Conservation (phyloP, 2,888 invertebrate species). For the Pycnomerus fuliginosus region DNA sequence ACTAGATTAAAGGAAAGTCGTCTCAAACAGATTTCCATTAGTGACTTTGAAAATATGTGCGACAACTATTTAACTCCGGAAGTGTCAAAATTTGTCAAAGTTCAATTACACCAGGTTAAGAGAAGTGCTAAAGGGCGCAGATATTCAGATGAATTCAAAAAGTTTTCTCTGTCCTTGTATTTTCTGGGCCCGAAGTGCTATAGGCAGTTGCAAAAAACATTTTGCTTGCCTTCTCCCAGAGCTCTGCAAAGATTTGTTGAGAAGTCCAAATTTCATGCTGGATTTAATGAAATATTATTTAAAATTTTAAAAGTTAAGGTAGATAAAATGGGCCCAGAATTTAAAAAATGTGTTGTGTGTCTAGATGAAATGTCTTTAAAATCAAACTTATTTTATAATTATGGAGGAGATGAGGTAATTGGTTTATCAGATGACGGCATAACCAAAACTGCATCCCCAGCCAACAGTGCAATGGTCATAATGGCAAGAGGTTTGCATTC, state of each 20-base stretch:
- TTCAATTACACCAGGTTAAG: constrained; percentile 5
- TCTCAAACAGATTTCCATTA: too few species aligned
- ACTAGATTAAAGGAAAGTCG: too few species aligned
- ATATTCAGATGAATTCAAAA: constrained; percentile 18
- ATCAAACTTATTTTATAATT: constrained; percentile 17
- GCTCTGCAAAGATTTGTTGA: constrained; percentile 6
- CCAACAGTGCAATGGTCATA: constrained; percentile 4
- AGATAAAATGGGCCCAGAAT: constrained; percentile 5
- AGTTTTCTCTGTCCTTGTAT: constrained; percentile 7
- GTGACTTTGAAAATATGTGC: too few species aligned
- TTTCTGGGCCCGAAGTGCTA: constrained; percentile 7
- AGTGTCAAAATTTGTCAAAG: constrained; percentile 6
- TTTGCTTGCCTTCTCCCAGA: constrained; percentile 4
- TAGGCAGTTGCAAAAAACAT: constrained; percentile 4
- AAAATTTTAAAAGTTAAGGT: constrained; percentile 7
- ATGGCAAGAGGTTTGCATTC: constrained; percentile 17
- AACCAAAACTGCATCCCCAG: constrained; percentile 6
- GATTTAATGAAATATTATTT: constrained; percentile 9
- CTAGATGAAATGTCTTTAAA: constrained; percentile 21
- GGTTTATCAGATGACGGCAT: constrained; percentile 15
- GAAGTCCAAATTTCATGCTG: too few species aligned
- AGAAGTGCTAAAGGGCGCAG: constrained; percentile 7
- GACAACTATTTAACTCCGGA: constrained; percentile 1
- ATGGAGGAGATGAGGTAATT: constrained; percentile 16
- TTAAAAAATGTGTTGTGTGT: constrained; percentile 6